Base-by-base conservation (phyloP, 2,888 invertebrate genomes). In the Oligia fasciuncula region DNA sequence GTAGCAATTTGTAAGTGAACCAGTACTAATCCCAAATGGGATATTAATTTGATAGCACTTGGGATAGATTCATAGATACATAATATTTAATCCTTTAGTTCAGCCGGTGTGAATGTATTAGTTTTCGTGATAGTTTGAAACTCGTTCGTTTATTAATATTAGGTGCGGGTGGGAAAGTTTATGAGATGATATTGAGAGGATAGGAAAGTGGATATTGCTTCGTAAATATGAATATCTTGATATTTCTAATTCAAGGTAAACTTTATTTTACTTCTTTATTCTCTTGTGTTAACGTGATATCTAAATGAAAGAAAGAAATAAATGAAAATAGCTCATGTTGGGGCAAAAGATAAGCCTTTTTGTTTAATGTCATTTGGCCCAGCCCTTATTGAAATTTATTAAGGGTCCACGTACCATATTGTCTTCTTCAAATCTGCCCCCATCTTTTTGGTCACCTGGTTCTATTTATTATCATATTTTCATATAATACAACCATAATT, bases 41-140 rank as follows among this genome's bases (percentile, higher is more conserved):
- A 88, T 81, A 89, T 87, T 86, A 88, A 88, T 86, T 87, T 85
- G 87, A 88, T 86, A 77, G 69, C 76, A 76, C 73, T 75, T 51
- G 69, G 72, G 78, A 76, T 69, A 72, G 68, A 79, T 85, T 73
- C 83, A 80, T 79, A 73, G 66, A 71, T 67, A 82, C 49, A 69
- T 51, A 60, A 79, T 78, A 76, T 74, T 82, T 83, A 88, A 87
- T 87, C 88, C 86, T 70, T 72, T 23, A 76, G 77, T 79, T 79
- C 73, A 76, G 60, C 67, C 66, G 75, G 63, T 77, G 74, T 74
- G 77, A 76, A 73, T 78, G 49, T 73, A 80, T 87, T 85, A 84
- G 87, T 83, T 79, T 81, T 62, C 66, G 68, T 81, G n/a, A 74
- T 79, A 76, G 67, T 76, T 73, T 57, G 11, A 40, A 75, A 85